phyloP scores from a whole-genome alignment of 2,888 invertebrate species.

The Plebejus argus region DNA sequence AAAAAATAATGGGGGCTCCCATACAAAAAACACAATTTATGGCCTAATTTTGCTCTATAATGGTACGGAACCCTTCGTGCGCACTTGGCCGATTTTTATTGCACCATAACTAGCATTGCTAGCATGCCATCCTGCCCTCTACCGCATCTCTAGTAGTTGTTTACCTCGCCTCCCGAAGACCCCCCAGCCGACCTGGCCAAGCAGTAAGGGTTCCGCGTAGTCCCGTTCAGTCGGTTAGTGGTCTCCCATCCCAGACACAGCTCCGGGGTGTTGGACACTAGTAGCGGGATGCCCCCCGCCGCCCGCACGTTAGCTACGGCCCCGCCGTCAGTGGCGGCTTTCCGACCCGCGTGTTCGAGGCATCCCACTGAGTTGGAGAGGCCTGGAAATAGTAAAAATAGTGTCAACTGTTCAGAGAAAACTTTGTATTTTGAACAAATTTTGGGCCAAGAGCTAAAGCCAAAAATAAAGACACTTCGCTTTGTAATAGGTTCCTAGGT shows the following conservation, averaged over 20 bases:
- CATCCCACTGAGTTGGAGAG: constrained; percentile 86
- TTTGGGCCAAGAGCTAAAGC: no score
- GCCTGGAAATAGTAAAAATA: constrained; percentile 63
- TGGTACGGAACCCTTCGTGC: no score
- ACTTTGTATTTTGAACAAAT: no score
- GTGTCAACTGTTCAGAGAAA: no score
- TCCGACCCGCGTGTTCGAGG: constrained; percentile 63
- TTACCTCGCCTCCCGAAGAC: constrained; percentile 93
- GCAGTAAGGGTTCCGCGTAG: constrained; percentile 92
- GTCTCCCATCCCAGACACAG: constrained; percentile 94
- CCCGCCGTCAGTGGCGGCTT: constrained; percentile 84
- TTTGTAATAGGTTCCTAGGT: no score
- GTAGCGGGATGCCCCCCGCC: constrained; percentile 90
- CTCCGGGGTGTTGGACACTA: constrained; percentile 93
- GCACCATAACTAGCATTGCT: no score
- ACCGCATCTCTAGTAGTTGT: constrained; percentile 32
- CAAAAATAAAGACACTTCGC: no score
- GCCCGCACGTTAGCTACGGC: constrained; percentile 81
- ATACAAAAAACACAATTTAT: no score
- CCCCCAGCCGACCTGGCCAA: constrained; percentile 88
- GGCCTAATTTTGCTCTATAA: no score
- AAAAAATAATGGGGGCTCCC: no score
- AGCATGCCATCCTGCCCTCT: no score
- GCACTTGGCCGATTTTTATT: no score
- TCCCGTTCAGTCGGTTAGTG: constrained; percentile 88